Base-by-base conservation (phyloP, 2,888 invertebrate species). In the Pachydiplax longipennis region DNA sequence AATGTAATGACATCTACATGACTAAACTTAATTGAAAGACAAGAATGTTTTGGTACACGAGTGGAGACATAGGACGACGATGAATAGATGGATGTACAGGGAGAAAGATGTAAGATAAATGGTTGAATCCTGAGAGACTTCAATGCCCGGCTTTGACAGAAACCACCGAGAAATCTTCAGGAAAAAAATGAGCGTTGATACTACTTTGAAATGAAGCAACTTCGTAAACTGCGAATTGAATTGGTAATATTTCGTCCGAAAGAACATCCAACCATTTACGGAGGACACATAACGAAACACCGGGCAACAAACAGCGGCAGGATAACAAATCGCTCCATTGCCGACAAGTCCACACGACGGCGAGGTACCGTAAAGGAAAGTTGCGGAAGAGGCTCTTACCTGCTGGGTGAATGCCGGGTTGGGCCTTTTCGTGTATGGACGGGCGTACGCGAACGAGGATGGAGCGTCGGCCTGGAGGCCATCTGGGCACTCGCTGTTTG, bases 251-350 rank as follows among this genome's bases (percentile, higher is more conserved):
- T 96, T 92, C 96, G 96, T 93, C 96, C 96, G 93, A 95, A 96
- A 91, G 96, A 96, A 93, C 96, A 95, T 93, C 96, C 96, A 91
- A 96, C 96, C 96, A 96, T 96, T 91, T 96, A 96, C 93, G 96
- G 96, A 92, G 18, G 53, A 53, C 18, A 53, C 53, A 53, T 18
- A 53, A 53, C 53, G 53, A 53, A 53, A 53, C 73, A 13, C 73
- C 25, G 13, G n/a, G 25, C 25, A 73, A 73, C 25, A 31, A 31
- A 15, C 73, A 15, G 25, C 25, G 31, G 73, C 73, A 12, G n/a
- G 73, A 73, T 31, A 73, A n/a, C 25, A 73, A 73, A 25, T 25
- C 73, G 13, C 31, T 73, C 73, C 73, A 25, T 31, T 8, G 73
- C 73, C 73, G 73, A 13, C 13, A 73, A 73, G 25, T 73, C 73